A percentile compares a stretch with the other conserved stretches of the same genome.
Conservation (phyloP, 2,113 vertebrate genomes). For the Erythrolamprus reginae region DNA sequence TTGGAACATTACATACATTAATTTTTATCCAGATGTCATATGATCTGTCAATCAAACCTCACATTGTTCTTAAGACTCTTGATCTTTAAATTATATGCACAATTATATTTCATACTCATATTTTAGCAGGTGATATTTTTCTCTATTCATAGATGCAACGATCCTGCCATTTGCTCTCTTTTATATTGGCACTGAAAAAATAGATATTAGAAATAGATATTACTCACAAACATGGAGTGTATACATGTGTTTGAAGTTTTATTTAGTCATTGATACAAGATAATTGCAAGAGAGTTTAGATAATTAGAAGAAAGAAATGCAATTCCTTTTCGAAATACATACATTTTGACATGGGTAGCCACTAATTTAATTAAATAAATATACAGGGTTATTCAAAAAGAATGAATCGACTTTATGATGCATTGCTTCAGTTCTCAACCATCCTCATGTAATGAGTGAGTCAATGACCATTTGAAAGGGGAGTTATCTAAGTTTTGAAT, state of each 20-base stretch:
- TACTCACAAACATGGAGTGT: background rate
- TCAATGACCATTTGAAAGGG: too few relatives aligned
- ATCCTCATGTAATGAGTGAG: too few relatives aligned
- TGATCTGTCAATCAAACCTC: background rate
- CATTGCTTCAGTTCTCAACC: too few relatives aligned
- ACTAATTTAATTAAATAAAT: background rate
- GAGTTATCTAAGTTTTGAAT: too few relatives aligned
- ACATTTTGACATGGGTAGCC: background rate
- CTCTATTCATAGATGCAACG: background rate
- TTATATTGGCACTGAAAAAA: background rate
- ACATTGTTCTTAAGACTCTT: background rate
- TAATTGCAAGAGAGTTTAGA: background rate
- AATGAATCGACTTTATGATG: too few relatives aligned
- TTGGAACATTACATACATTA: background rate
- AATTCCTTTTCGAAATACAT: background rate
- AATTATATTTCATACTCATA: background rate
- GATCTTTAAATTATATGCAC: background rate
- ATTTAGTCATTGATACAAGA: background rate
- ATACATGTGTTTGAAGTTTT: background rate
- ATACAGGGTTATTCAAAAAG: background rate
- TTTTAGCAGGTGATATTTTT: background rate
- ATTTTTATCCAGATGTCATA: background rate
- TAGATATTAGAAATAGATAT: background rate
- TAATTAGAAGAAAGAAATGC: background rate
- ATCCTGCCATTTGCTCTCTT: background rate